Base-by-base conservation (phyloP, 1,140 invertebrate genomes). In the Hesperophylax magnus region DNA sequence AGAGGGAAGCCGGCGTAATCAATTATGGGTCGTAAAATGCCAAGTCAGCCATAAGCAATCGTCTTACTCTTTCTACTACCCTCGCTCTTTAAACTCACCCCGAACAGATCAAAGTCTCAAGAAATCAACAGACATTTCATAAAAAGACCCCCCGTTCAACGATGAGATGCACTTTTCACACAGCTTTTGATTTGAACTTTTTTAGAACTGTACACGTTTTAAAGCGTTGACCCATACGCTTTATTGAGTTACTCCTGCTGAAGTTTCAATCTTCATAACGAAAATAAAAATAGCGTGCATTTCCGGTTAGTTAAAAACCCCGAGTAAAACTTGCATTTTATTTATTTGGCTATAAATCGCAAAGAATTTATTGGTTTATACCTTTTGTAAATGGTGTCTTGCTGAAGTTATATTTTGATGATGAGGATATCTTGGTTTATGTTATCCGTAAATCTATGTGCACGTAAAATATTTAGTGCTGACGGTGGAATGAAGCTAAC, bases 41-140 rank as follows among this genome's bases (percentile, higher is more conserved):
- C 77, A 56, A 79, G 77, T 79, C 77, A 79, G 77, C 65, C 77
- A 67, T 65, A 54, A 79, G 77, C 77, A 79, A 79, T 79, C 77
- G 63, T 79, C 77, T 79, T 71, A 71, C 67, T 52, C 67, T 71
- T 71, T 52, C 67, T 22, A 67, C 22, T 17, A 31, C 24, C 24
- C 24, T 17, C 63, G 31, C 63, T 67, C 63, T 67, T 67, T 67
- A 67, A 67, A 67, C 11, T 67, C 63, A 31, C 22, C 63, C 24
- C 31, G 22, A 67, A 22, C 39, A 47, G 39, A 14, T 14, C 39
- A 14, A 47, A 47, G 1, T 47, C 11, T 8, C 11, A 11, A 47
- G 39, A 47, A 47, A 47, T 47, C 9, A 47, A 47, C 39, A 47
- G 39, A 14, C 9, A 47, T 0, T 47, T 47, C 9, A 47, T 14